Base-by-base conservation (phyloP, 2,888 invertebrate genomes). In the Athripsodes cinereus region DNA sequence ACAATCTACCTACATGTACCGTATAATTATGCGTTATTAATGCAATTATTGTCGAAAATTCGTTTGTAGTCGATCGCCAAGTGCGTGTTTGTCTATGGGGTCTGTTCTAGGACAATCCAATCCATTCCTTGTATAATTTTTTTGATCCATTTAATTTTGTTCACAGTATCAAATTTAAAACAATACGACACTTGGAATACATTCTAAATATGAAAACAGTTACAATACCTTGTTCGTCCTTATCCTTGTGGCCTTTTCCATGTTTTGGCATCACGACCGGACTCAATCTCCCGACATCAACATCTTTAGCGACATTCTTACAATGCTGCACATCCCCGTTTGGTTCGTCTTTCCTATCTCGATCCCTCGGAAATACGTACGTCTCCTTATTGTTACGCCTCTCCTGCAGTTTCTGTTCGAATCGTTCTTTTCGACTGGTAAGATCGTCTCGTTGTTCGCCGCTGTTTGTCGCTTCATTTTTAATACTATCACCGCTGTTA, bases 151-250 rank as follows among this genome's bases (percentile, higher is more conserved):
- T n/a, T n/a, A n/a, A n/a, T n/a, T n/a, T n/a, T n/a, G n/a, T n/a
- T n/a, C n/a, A n/a, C n/a, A n/a, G n/a, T n/a, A n/a, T n/a, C n/a
- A n/a, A n/a, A n/a, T n/a, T n/a, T n/a, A n/a, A n/a, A n/a, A n/a
- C n/a, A n/a, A n/a, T n/a, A n/a, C n/a, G n/a, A n/a, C n/a, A n/a
- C n/a, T n/a, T n/a, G n/a, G n/a, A n/a, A n/a, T n/a, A n/a, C n/a
- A n/a, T n/a, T n/a, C 18, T 21, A 5, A 50, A 8, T 16, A 50
- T 2, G 16, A 22, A n/a, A 47, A 47, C 19, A 20, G 6, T 26
- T 18, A 49, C 56, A 20, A 51, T 52, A 64, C 64, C 64, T 64
- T 64, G 64, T 34, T 64, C 64, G 26, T 62, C 64, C 54, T 61
- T 64, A 26, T 64, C 64, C 49, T 64, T 64, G 55, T 59, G 59